These are phyloP conservation scores for Strix aluco DNA, from an alignment of 2,113 vertebrate species.

Conservation along the genomic window DNA sequence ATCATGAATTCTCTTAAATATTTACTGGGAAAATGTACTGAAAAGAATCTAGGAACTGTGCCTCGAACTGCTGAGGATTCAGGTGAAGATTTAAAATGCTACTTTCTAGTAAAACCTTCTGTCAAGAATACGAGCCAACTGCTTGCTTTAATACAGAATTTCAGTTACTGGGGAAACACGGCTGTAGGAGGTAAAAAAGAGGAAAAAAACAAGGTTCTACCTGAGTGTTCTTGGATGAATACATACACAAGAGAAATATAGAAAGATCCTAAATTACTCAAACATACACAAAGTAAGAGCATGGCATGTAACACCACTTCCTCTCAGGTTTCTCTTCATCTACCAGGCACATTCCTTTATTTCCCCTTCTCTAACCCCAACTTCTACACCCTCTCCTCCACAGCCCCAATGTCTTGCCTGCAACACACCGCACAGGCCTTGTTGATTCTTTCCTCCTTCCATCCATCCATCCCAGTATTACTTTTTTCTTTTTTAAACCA, in stretches of 20 bases:
- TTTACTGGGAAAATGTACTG: not conserved
- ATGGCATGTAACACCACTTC: not conserved
- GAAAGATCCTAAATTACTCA: not conserved
- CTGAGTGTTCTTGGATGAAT: not conserved
- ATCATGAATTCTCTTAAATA: not conserved
- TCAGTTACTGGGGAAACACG: rapidly evolving
- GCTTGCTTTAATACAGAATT: not conserved
- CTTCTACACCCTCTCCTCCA: not conserved
- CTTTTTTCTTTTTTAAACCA: not conserved
- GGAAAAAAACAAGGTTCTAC: not conserved
- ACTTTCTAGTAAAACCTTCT: not conserved
- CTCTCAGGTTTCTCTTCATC: not conserved
- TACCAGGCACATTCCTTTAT: too few relatives aligned
- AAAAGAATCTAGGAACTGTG: not conserved
- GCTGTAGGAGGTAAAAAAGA: too few relatives aligned
- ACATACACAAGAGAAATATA: too few relatives aligned
- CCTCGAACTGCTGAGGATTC: not conserved
- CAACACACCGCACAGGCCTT: not conserved
- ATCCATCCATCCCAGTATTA: not conserved
- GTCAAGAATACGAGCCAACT: not conserved
- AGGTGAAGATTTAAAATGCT: not conserved
- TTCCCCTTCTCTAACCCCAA: too few relatives aligned
- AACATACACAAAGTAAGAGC: not conserved
- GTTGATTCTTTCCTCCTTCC: not conserved
- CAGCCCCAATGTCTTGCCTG: not conserved